Evolutionary conservation across 2,888 invertebrate species (phyloP).

Genomic region (Clistopyga incitator): DNA sequence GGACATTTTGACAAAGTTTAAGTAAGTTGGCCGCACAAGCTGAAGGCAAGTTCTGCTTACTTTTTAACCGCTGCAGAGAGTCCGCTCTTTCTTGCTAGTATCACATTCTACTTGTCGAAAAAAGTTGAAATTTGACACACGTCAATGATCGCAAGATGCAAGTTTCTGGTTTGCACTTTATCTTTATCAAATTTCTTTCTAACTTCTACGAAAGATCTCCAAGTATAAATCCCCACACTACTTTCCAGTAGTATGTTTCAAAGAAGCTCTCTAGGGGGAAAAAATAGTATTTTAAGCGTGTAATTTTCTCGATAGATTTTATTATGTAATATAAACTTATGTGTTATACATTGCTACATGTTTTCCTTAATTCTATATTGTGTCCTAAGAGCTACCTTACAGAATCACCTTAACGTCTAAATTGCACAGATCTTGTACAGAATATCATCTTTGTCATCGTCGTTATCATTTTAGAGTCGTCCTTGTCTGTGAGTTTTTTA

Average conservation of each 20-base stretch:
- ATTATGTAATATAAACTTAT: conserved; percentile 84
- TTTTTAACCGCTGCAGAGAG: too few relatives aligned
- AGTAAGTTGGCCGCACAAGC: too few relatives aligned
- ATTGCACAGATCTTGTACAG: conserved; percentile 82
- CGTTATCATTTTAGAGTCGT: conserved; percentile 45
- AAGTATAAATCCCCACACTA: too few relatives aligned
- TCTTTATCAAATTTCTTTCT: too few relatives aligned
- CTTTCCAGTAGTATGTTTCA: background rate
- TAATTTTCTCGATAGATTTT: conserved; percentile 81
- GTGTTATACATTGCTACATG: conserved; percentile 82
- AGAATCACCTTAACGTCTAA: conserved; percentile 78
- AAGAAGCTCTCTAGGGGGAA: background rate
- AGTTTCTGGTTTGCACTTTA: too few relatives aligned
- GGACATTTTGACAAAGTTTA: too few relatives aligned
- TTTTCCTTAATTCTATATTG: conserved; percentile 73
- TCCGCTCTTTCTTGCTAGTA: too few relatives aligned
- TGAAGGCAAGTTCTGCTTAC: too few relatives aligned
- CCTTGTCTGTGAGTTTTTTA: conserved; percentile 44
- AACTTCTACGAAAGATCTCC: too few relatives aligned
- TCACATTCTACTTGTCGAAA: too few relatives aligned
- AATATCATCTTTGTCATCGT: conserved; percentile 70
- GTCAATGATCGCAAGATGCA: too few relatives aligned
- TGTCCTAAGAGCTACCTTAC: conserved; percentile 78
- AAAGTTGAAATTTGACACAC: too few relatives aligned
- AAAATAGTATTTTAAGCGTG: background rate